Evolutionary conservation across 2,888 invertebrate genomes (phyloP), one percentile per base, ranked within the genome.

Genomic region (Exephanes ischioxanthus): DNA sequence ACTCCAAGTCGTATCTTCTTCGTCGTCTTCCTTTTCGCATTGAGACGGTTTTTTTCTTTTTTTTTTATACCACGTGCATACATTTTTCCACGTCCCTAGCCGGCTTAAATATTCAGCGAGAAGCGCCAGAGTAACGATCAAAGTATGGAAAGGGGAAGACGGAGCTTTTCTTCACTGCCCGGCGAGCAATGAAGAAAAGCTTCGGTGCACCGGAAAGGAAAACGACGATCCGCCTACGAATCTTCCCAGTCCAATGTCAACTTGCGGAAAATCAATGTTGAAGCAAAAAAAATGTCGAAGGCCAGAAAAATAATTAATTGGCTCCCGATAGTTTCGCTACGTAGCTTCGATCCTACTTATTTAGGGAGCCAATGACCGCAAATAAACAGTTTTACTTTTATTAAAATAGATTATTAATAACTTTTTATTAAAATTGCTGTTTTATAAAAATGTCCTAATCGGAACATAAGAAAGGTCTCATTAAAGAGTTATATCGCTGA

Each of bases 1-100:
- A 58, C 58, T 58, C 26, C 45, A 16, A 55, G n/a, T 37, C 58
- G 33, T 75, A 22, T 19, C 22, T 75, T 61, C 37, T 75, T 41
- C 55, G 41, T 51, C 22, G 37, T 51, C 16, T 33, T 72, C n/a
- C 19, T 75, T 30, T 61, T 75, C 22, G 26, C 19, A 55, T 11
- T 73, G 22, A 73, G 16, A 33, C 26, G 61, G 16, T 11, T 53
- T 9, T 51, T 19, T 51, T n/a, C n/a, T n/a, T 22, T 58, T 55
- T 55, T 58, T 22, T 9, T 14, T 9, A 22, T 2, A 0, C 58
- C 14, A 22, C 58, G 26, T 58, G 58, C 26, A 58, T 58, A 26
- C 3, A 58, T 26, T 58, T 58, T 58, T 11, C 3, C 58, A 3
- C 1, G 26, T 9, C 26, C 26, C 58, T 3, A 45, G 45, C 11